These are phyloP conservation scores for Acanthosepion esculentum DNA, from an alignment of 2,888 invertebrate genomes.

Conservation along the genomic window DNA sequence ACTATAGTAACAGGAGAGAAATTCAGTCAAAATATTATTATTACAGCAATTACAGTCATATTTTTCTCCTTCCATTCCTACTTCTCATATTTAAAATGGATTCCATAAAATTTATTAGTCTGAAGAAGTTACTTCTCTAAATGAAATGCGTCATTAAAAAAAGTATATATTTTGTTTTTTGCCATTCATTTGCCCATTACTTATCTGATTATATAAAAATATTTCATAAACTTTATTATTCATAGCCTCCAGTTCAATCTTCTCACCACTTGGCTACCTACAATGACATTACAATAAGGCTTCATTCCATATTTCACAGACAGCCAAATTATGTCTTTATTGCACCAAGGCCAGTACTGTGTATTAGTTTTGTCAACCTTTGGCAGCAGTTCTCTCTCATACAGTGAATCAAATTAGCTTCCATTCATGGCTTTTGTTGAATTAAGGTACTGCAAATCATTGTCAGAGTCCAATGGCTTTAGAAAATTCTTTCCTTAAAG, in stretches of 20 bases:
- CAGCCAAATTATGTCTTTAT: conserved; percentile 6
- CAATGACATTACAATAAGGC: background rate
- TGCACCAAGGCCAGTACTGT: background rate
- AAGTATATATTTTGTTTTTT: too few relatives aligned
- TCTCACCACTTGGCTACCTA: background rate
- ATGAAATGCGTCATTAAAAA: too few relatives aligned
- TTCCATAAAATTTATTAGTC: too few relatives aligned
- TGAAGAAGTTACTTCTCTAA: too few relatives aligned
- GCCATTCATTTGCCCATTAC: too few relatives aligned
- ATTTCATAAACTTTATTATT: too few relatives aligned
- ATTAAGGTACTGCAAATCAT: background rate
- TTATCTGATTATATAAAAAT: too few relatives aligned
- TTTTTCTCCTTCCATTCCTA: too few relatives aligned
- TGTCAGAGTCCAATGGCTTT: background rate
- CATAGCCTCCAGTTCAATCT: background rate
- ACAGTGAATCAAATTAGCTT: conserved; percentile 1
- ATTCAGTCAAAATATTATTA: too few relatives aligned
- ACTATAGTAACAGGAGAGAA: too few relatives aligned
- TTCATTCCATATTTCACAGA: conserved; percentile 33
- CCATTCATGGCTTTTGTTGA: background rate
- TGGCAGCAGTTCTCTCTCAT: background rate
- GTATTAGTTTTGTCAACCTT: conserved; percentile 22
- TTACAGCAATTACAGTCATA: too few relatives aligned
- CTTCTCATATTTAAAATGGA: too few relatives aligned
- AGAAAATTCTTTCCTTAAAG: background rate